phyloP scores from a whole-genome alignment of 2,888 invertebrate genomes.

The Lochmaea crataegi region DNA sequence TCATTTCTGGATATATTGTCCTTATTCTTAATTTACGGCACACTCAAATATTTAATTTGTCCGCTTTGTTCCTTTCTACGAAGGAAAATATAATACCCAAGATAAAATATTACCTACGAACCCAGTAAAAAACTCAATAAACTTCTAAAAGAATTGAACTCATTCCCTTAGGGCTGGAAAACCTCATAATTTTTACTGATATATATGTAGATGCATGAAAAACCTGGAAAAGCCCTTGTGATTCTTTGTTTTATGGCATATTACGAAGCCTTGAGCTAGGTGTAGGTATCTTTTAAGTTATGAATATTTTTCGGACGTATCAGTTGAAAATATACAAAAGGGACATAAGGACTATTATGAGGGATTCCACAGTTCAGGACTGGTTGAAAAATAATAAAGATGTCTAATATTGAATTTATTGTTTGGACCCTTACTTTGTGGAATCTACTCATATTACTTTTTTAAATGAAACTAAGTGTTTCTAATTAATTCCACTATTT shows the following conservation, averaged over 20 bases:
- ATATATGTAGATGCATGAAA: constrained; percentile 16
- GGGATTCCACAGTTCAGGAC: background rate
- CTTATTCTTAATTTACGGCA: constrained; percentile 1
- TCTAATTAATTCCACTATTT: too few relatives aligned
- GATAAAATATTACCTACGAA: constrained; percentile 16
- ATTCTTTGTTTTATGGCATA: constrained; percentile 9
- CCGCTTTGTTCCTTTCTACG: background rate
- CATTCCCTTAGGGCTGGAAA: constrained; percentile 12
- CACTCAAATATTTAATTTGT: constrained; percentile 4
- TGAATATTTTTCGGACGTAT: constrained; percentile 1
- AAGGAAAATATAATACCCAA: constrained; percentile 5
- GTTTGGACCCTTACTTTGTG: too few relatives aligned
- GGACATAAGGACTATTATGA: too few relatives aligned
- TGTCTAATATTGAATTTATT: too few relatives aligned
- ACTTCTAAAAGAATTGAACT: constrained; percentile 19
- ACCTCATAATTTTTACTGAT: constrained; percentile 16
- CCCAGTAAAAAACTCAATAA: constrained; percentile 21
- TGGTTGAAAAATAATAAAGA: background rate
- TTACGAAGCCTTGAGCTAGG: background rate
- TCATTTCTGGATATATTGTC: background rate
- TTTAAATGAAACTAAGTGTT: too few relatives aligned
- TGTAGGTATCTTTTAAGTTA: background rate
- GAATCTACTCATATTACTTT: too few relatives aligned
- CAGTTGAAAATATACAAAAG: constrained; percentile 4
- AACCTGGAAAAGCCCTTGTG: constrained; percentile 14